Percentiles rank a stretch among this genome's conserved stretches.
These are phyloP conservation scores for Pocillopora grandis DNA, from an alignment of 92 coral and sea anemone species.

Conservation along the genomic window DNA sequence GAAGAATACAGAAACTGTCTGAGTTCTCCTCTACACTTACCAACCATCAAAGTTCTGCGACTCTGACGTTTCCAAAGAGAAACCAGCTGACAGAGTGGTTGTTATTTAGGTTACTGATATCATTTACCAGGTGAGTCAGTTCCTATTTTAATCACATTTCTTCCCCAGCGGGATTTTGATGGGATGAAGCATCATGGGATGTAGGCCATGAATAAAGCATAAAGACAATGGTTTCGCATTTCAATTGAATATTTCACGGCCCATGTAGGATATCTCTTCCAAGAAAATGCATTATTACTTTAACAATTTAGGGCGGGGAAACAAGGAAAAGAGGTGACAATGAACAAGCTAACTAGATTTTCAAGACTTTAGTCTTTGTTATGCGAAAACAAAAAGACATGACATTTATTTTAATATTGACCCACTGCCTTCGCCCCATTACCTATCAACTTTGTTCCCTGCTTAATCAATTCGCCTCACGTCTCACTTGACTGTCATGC, in stretches of 20 bases:
- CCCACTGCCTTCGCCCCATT: too few species aligned
- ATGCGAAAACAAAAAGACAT: too few species aligned
- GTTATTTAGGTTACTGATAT: neutral
- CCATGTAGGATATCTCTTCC: too few species aligned
- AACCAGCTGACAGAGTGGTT: neutral
- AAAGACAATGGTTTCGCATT: neutral
- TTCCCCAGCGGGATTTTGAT: neutral
- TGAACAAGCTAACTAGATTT: too few species aligned
- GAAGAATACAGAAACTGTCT: neutral
- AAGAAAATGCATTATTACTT: too few species aligned
- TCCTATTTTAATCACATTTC: neutral
- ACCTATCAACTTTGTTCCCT: too few species aligned
- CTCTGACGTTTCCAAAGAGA: neutral
- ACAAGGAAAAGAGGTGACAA: too few species aligned
- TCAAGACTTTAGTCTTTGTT: too few species aligned
- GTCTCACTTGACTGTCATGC: too few species aligned
- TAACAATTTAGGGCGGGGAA: too few species aligned
- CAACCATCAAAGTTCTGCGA: neutral
- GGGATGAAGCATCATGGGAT: neutral
- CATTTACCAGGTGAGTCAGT: neutral
- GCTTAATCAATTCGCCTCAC: too few species aligned
- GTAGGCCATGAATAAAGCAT: neutral
- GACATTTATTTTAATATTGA: too few species aligned
- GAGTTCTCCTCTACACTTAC: neutral
- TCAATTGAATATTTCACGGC: neutral